phyloP scores from a whole-genome alignment of 2,797 vertebrate species.

The Phoxinus dragarum region DNA sequence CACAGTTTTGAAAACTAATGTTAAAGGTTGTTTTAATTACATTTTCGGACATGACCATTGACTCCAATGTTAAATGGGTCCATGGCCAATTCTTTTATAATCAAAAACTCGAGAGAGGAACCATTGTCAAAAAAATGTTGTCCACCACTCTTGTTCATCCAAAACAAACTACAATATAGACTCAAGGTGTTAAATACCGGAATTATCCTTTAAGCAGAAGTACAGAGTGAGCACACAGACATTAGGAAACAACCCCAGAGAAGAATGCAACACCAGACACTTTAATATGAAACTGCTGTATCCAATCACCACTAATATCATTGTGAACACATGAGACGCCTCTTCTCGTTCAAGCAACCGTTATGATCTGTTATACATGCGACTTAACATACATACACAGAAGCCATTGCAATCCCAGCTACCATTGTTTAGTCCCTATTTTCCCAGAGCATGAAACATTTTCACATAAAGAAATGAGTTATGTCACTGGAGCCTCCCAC shows the following conservation, averaged over 20 bases:
- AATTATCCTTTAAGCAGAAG: too few species aligned
- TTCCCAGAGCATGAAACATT: conserved; percentile 13
- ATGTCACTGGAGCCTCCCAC: conserved; percentile 29
- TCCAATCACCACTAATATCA: conserved; percentile 4
- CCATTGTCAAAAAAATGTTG: too few species aligned
- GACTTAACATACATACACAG: not conserved
- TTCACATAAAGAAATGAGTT: not conserved
- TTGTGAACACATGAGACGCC: not conserved
- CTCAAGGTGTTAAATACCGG: too few species aligned
- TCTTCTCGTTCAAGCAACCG: not conserved
- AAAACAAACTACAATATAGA: too few species aligned
- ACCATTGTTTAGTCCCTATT: not conserved
- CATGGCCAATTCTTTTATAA: too few species aligned
- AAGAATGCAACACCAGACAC: conserved; percentile 18
- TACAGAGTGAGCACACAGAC: conserved; percentile 43
- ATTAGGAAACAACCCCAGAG: conserved; percentile 6
- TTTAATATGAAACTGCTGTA: not conserved
- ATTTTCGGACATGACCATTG: too few species aligned
- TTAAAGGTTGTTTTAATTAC: too few species aligned
- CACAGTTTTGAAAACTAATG: too few species aligned
- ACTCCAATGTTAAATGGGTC: too few species aligned
- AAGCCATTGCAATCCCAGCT: conserved; percentile 5
- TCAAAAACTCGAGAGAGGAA: too few species aligned
- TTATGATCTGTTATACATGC: conserved; percentile 24
- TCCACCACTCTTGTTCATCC: too few species aligned